Evolutionary conservation across 1,140 invertebrate species (phyloP), one percentile per base, ranked within the genome.

Genomic region (Colletes latitarsis): DNA sequence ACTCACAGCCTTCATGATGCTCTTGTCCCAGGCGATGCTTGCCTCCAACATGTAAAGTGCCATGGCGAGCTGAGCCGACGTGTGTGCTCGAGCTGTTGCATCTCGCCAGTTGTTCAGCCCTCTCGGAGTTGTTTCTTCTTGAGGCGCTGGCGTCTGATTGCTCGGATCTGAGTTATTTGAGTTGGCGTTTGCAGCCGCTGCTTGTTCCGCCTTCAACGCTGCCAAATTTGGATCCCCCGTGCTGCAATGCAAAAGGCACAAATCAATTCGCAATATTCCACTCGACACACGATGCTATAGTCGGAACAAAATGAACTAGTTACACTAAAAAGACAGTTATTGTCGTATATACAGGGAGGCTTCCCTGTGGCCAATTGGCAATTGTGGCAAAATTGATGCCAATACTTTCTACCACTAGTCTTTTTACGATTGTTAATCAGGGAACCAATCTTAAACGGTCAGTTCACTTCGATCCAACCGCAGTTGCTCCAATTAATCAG

Each of bases 1-100:
- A 95, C 97, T 96, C 95, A 98, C 98, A 94, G 98, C 98, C 96
- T 99, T 99, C 98, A 99, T 99, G 89, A 99, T 98, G 94, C 98
- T 98, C 94, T 99, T 99, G 93, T 99, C 98, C 98, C 98, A 99
- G 41, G 98, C 98, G 87, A 99, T 98, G 88, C 96, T 97, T 21
- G 96, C 96, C 90, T 99, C 98, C 41, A 99, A 94, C 84, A 97
- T 96, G 87, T 98, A 97, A 57, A 98, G 94, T 86, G 97, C 96
- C 96, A 99, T 97, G 6, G 97, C 97, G 12, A 99, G 94, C 90
- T 99, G 98, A 0, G 98, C 96, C 0, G 98, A 96, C 6, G 97
- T 98, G 86, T 96, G 96, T 30, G 97, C 96, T 43, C 96, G 95
- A 1, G 95, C 93, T 0, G 99, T 96, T 0, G 97, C 97, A 85